Conservation (phyloP, 2,797 vertebrate species). For the Intellagama lesueurii region DNA sequence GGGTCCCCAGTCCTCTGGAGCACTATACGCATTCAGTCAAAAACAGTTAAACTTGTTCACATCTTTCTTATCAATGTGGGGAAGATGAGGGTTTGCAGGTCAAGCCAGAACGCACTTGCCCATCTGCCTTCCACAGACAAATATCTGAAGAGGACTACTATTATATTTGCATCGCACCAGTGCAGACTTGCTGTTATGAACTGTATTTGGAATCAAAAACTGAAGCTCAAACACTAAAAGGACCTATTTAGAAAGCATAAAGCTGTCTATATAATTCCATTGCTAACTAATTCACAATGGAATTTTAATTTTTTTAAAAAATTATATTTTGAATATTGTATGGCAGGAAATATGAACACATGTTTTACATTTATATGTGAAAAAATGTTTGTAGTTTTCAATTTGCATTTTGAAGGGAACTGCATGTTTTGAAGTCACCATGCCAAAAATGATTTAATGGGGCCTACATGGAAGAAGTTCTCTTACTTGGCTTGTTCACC, state of each 20-base stretch:
- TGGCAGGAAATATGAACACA: neutral
- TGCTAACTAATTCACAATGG: neutral
- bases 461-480: constrained; percentile 20
- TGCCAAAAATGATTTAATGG: constrained; percentile 32
- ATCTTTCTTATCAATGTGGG: neutral
- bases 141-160: neutral
- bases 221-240: neutral
- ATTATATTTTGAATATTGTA: constrained; percentile 19
- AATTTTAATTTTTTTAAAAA: neutral
- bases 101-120: neutral
- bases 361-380: neutral
- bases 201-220: neutral
- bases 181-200: neutral
- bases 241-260: neutral
- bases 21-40: neutral
- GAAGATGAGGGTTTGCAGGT: neutral
- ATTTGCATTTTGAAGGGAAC: constrained; percentile 10
- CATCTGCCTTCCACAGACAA: neutral
- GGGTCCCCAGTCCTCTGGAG: neutral
- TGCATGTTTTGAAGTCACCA: constrained; percentile 8
- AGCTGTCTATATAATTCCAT: neutral
- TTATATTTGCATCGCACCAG: neutral
- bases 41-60: neutral
- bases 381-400: neutral
- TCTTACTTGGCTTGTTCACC: neutral